Conservation (phyloP, 2,797 vertebrate species). For the Pempheris klunzingeri region DNA sequence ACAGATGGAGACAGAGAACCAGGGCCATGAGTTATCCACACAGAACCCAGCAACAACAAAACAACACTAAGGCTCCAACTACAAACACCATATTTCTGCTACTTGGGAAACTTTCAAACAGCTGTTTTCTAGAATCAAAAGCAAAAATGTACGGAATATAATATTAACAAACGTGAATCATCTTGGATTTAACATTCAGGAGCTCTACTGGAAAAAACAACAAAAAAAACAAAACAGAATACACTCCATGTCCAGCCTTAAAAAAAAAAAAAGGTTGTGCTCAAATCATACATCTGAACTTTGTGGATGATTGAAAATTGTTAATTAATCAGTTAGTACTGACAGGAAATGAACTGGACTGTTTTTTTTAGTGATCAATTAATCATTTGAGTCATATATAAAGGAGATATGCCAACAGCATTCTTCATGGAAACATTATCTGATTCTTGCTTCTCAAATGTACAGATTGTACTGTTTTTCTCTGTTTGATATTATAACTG, state of each 20-base stretch:
- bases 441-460: not conserved
- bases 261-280: too few relatives aligned
- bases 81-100: constrained; percentile 67
- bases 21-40: constrained; percentile 82
- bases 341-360: not conserved
- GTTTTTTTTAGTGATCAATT: not conserved
- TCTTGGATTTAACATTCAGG: not conserved
- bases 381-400: not conserved
- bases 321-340: not conserved
- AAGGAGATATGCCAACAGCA: not conserved
- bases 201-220: not conserved
- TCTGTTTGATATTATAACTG: not conserved
- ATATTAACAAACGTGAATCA: not conserved
- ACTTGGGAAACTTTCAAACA: constrained; percentile 57
- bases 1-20: constrained; percentile 86
- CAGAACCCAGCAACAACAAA: constrained; percentile 77
- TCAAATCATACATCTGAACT: not conserved
- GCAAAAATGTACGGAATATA: not conserved
- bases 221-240: not conserved
- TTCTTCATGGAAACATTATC: not conserved
- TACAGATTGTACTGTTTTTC: not conserved
- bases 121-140: constrained; percentile 32
- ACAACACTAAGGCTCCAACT: constrained; percentile 58
- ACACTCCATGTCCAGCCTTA: not conserved
- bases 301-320: not conserved